Evolutionary conservation across 1,140 invertebrate genomes (phyloP).

Genomic region (Arctopsyche grandis): DNA sequence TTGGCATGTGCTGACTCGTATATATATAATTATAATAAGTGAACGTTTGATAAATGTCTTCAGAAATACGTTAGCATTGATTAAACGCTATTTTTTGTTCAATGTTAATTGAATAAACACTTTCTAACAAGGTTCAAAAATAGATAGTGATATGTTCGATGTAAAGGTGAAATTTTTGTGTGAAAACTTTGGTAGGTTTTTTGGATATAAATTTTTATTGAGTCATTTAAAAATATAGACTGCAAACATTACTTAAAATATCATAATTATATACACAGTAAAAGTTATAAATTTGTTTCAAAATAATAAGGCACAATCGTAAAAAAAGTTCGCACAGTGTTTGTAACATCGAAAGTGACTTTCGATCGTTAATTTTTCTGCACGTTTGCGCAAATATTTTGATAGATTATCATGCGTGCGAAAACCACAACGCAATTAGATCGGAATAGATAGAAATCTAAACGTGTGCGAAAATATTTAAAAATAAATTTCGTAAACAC

Average conservation of each 20-base stretch:
- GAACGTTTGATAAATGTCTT: too few relatives aligned
- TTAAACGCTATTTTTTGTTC: too few relatives aligned
- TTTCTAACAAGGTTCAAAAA: too few relatives aligned
- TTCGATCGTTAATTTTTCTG: background rate
- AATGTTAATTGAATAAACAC: too few relatives aligned
- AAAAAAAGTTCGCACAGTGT: background rate
- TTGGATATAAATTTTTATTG: too few relatives aligned
- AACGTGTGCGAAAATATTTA: background rate
- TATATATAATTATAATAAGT: background rate
- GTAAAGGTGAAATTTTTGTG: too few relatives aligned
- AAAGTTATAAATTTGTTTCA: background rate
- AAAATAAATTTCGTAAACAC: slow-evolving; percentile 12
- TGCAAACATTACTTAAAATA: too few relatives aligned
- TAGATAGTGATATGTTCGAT: too few relatives aligned
- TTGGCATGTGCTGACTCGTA: background rate
- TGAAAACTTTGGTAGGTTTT: too few relatives aligned
- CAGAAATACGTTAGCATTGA: too few relatives aligned
- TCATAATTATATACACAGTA: too few relatives aligned
- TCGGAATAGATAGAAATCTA: background rate
- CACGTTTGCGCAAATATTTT: background rate
- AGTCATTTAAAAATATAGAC: too few relatives aligned
- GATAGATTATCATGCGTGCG: background rate
- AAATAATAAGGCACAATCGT: background rate
- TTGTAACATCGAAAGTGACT: background rate
- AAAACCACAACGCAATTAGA: background rate